phyloP scores from a whole-genome alignment of 2,113 vertebrate genomes.

The Myotis yumanensis region DNA sequence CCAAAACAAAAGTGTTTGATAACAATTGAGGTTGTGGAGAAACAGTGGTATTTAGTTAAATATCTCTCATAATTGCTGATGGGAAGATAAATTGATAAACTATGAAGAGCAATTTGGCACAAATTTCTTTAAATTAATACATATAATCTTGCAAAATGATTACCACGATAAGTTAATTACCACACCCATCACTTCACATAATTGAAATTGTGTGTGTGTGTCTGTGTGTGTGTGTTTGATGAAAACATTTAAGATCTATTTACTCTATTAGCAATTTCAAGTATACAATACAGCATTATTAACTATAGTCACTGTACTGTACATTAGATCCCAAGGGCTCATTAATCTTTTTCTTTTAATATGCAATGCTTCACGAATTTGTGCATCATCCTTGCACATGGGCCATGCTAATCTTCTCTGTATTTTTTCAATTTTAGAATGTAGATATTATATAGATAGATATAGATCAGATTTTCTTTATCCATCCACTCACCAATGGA shows the following conservation, averaged over 20 bases:
- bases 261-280: not conserved
- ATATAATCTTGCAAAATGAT: not conserved
- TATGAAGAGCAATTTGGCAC: slow-evolving; percentile 37
- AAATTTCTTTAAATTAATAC: not conserved
- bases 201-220: not conserved
- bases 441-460: not conserved
- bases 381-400: not conserved
- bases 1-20: slow-evolving; percentile 62
- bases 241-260: not conserved
- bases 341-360: not conserved
- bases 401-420: not conserved
- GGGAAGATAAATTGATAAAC: slow-evolving; percentile 35
- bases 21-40: slow-evolving; percentile 21
- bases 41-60: not conserved
- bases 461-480: not conserved
- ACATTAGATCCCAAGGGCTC: not conserved
- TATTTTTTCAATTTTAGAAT: not conserved
- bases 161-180: not conserved
- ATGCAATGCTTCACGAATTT: not conserved
- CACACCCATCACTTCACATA: not conserved
- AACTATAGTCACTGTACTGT: not conserved
- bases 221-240: no score
- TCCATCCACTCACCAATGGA: not conserved
- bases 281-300: not conserved
- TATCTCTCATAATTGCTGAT: slow-evolving; percentile 5